These are phyloP conservation scores for Bungarus multicinctus DNA, from an alignment of 2,113 vertebrate genomes.

Conservation along the genomic window DNA sequence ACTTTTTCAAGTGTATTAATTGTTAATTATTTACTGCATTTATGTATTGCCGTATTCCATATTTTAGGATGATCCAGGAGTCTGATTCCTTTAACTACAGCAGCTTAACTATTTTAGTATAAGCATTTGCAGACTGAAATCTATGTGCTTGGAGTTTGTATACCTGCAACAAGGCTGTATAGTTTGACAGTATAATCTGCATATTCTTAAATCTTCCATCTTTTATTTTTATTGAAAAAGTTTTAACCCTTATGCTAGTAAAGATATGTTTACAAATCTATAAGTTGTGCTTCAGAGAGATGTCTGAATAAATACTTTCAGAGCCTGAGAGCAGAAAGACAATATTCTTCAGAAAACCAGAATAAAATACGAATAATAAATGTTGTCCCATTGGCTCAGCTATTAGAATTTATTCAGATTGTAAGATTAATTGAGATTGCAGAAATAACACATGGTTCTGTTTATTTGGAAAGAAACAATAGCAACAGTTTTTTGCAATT, in stretches of 20 bases:
- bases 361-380: neutral
- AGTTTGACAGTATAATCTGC: neutral
- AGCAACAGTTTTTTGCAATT: neutral
- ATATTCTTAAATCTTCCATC: neutral
- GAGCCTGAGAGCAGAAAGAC: neutral
- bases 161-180: neutral
- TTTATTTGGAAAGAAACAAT: neutral
- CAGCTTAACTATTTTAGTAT: neutral
- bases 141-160: neutral
- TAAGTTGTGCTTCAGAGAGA: neutral
- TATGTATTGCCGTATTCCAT: neutral
- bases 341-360: neutral
- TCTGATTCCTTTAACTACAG: neutral
- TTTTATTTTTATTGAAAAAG: neutral
- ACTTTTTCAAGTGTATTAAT: neutral
- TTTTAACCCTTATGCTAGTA: neutral
- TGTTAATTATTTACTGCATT: neutral
- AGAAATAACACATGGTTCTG: neutral
- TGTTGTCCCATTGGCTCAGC: neutral
- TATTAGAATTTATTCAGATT: neutral
- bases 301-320: neutral
- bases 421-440: neutral
- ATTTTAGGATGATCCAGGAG: neutral
- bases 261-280: neutral
- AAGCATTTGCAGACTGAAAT: neutral